Conservation (phyloP, 1,140 invertebrate species). For the Drosophila guanche region DNA sequence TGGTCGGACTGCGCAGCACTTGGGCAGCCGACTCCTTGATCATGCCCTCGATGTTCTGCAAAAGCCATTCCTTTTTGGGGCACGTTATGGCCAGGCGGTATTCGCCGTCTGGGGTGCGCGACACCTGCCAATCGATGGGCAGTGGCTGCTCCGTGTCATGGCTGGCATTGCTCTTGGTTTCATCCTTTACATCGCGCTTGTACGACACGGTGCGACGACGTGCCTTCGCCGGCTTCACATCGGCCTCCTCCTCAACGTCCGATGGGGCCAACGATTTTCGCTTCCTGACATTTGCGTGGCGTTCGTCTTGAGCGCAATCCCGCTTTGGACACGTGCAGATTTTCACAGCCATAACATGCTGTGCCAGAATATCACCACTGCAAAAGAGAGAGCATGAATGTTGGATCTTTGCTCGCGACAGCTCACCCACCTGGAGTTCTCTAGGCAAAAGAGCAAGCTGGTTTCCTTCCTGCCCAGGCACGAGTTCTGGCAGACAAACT, state of each 20-base stretch:
- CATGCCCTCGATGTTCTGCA: constrained; percentile 63
- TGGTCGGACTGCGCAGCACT: constrained; percentile 42
- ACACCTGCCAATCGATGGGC: constrained; percentile 52
- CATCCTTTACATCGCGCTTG: constrained; percentile 45
- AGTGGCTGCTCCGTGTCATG: background rate
- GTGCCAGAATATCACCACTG: constrained; percentile 75
- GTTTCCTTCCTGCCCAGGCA: constrained; percentile 78
- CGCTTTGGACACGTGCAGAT: constrained; percentile 79
- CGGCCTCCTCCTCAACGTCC: constrained; percentile 43
- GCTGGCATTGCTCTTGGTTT: constrained; percentile 59
- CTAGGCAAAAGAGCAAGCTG: constrained; percentile 67
- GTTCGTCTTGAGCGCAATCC: constrained; percentile 62
- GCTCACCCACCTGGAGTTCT: constrained; percentile 55
- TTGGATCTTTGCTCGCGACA: background rate
- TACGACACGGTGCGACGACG: constrained; percentile 29
- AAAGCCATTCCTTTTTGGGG: constrained; percentile 48
- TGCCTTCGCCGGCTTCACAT: constrained; percentile 27
- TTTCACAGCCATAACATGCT: constrained; percentile 68
- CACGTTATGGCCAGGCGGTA: constrained; percentile 51
- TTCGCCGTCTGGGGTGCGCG: constrained; percentile 42
- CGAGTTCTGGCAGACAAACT: constrained; percentile 77
- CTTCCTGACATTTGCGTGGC: constrained; percentile 38
- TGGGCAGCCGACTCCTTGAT: constrained; percentile 54
- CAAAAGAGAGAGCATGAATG: constrained; percentile 6
- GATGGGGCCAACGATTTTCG: constrained; percentile 27